A percentile compares a stretch with the other conserved stretches of the same genome.
phyloP scores from a whole-genome alignment of 2,113 vertebrate species.

The Tapirus terrestris region DNA sequence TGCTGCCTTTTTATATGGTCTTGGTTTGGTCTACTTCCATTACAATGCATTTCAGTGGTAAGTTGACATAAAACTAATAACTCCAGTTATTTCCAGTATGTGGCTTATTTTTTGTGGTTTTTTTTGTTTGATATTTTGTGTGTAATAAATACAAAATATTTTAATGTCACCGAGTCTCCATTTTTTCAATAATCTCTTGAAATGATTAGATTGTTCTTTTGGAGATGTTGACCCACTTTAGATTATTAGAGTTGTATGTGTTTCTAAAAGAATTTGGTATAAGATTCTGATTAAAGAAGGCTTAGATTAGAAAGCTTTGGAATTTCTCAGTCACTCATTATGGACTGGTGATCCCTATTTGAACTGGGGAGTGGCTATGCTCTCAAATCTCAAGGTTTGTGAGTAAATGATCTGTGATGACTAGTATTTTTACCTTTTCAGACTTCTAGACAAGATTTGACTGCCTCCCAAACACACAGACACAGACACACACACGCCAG shows the following conservation, averaged over 20 bases:
- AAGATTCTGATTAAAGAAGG: slow-evolving; percentile 26
- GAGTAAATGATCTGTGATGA: slow-evolving; percentile 11
- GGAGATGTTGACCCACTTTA: not conserved
- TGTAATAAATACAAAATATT: slow-evolving; percentile 41
- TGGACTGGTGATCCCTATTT: not conserved
- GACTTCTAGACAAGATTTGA: not conserved
- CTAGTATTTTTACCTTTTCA: slow-evolving; percentile 41
- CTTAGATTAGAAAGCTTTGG: slow-evolving; percentile 8
- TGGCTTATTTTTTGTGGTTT: slow-evolving; percentile 16
- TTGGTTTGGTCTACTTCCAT: slow-evolving; percentile 99
- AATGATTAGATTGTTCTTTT: slow-evolving; percentile 35
- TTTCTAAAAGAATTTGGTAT: slow-evolving; percentile 19
- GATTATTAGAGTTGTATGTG: not conserved
- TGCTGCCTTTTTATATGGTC: slow-evolving; percentile 99
- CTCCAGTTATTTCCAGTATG: not conserved
- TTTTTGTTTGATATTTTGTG: not conserved
- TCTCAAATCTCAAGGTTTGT: not conserved
- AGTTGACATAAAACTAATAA: slow-evolving; percentile 84
- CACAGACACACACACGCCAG: not conserved
- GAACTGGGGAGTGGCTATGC: slow-evolving; percentile 15
- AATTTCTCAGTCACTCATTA: slow-evolving; percentile 33
- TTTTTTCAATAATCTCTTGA: slow-evolving; percentile 31
- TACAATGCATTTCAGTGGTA: slow-evolving; percentile 99
- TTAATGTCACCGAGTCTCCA: slow-evolving; percentile 23
- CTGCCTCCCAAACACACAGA: too few relatives aligned